Percentiles rank a stretch among this genome's conserved stretches.
Evolutionary conservation across 2,888 invertebrate species (phyloP).

Genomic region (Pheosia gnoma): DNA sequence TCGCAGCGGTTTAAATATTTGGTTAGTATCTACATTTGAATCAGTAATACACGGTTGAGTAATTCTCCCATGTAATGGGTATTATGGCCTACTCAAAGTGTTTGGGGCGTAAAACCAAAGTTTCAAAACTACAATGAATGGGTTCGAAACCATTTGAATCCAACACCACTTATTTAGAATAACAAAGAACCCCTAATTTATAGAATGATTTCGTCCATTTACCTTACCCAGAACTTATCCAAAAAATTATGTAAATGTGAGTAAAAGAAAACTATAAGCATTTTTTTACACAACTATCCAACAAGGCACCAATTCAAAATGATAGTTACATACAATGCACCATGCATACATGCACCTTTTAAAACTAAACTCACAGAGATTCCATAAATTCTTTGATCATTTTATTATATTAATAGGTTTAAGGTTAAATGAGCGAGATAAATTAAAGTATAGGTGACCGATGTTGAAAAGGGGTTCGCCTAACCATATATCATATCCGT

Average conservation of each 20-base stretch:
- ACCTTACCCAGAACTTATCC: no score
- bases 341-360: slow-evolving; percentile 27
- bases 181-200: no score
- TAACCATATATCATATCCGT: slow-evolving; percentile 55
- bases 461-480: slow-evolving; percentile 40
- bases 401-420: slow-evolving; percentile 47
- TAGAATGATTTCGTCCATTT: no score
- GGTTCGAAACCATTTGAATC: no score
- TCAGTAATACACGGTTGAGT: background rate
- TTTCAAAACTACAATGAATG: no score
- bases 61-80: background rate
- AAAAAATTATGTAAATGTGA: no score
- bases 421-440: slow-evolving; percentile 46
- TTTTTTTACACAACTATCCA: background rate
- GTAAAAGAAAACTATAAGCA: no score
- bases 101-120: slow-evolving; percentile 40
- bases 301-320: background rate
- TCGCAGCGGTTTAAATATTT: no score
- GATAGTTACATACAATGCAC: background rate
- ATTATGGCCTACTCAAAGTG: slow-evolving; percentile 48
- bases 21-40: no score
- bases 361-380: slow-evolving; percentile 55
- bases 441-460: slow-evolving; percentile 38
- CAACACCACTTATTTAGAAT: no score
- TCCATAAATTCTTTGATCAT: slow-evolving; percentile 46